Evolutionary conservation across 2,888 invertebrate genomes (phyloP).

Genomic region (Yponomeuta evonymella): DNA sequence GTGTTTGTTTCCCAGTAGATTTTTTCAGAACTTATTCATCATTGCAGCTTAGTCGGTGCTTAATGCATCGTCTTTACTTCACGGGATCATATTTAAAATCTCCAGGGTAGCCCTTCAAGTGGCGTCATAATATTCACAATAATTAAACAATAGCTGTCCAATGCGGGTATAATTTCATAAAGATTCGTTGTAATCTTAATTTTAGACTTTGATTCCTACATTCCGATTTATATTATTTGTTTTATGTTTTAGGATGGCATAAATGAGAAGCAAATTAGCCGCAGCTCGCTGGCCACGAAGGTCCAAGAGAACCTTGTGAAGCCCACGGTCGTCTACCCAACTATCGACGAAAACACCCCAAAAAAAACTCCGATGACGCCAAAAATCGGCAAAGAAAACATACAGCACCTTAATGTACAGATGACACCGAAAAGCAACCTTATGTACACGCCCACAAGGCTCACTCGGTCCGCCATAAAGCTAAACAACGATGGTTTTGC

Average conservation of each 20-base stretch:
- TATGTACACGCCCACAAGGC: slow-evolving; percentile 50
- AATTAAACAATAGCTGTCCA: too few relatives aligned
- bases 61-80: too few relatives aligned
- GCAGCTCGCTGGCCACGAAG: slow-evolving; percentile 68
- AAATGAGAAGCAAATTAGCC: slow-evolving; percentile 64
- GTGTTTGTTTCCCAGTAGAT: too few relatives aligned
- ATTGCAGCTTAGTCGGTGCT: too few relatives aligned
- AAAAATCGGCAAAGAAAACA: slow-evolving; percentile 59
- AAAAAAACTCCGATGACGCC: slow-evolving; percentile 57
- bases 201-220: background rate
- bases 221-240: slow-evolving; percentile 16
- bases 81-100: too few relatives aligned
- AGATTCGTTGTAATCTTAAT: background rate
- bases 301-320: slow-evolving; percentile 27
- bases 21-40: too few relatives aligned
- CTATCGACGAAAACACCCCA: slow-evolving; percentile 38
- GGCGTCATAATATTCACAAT: too few relatives aligned
- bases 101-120: too few relatives aligned
- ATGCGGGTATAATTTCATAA: too few relatives aligned
- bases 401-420: slow-evolving; percentile 37
- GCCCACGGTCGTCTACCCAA: slow-evolving; percentile 33
- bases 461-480: slow-evolving; percentile 59
- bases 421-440: slow-evolving; percentile 51
- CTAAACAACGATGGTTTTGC: slow-evolving; percentile 57
- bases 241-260: slow-evolving; percentile 63